Evolutionary conservation across 1,140 invertebrate species (phyloP).

Genomic region (Penaeus vannamei): DNA sequence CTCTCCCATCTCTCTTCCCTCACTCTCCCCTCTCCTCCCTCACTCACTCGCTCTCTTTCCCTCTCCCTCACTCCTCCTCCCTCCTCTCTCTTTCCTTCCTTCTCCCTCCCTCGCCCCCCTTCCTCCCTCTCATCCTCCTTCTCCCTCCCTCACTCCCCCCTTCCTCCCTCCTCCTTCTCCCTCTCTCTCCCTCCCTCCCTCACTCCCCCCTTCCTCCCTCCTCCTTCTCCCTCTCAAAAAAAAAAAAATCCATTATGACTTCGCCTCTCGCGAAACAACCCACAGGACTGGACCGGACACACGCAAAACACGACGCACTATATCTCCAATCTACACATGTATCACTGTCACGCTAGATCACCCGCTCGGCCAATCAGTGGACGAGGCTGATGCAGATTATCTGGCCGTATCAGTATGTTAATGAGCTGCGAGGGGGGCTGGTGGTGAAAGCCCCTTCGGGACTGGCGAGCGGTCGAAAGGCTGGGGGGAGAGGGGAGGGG

Average conservation of each 20-base stretch:
- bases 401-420: no score
- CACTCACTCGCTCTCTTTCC: background rate
- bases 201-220: background rate
- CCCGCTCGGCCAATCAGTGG: no score
- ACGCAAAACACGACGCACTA: background rate
- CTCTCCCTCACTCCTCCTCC: conserved; percentile 4
- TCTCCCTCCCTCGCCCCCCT: background rate
- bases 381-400: no score
- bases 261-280: no score
- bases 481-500: no score
- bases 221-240: background rate
- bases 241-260: no score
- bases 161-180: background rate
- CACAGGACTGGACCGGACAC: no score
- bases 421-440: no score
- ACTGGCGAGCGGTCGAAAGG: no score
- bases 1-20: background rate
- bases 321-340: background rate
- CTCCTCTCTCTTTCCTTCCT: background rate
- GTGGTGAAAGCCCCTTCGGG: no score
- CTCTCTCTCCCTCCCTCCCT: background rate
- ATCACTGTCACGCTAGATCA: background rate
- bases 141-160: background rate
- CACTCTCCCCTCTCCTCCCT: background rate
- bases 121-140: background rate